Evolutionary conservation across 2,888 invertebrate genomes (phyloP).

Genomic region (Scotopteryx bipunctaria): DNA sequence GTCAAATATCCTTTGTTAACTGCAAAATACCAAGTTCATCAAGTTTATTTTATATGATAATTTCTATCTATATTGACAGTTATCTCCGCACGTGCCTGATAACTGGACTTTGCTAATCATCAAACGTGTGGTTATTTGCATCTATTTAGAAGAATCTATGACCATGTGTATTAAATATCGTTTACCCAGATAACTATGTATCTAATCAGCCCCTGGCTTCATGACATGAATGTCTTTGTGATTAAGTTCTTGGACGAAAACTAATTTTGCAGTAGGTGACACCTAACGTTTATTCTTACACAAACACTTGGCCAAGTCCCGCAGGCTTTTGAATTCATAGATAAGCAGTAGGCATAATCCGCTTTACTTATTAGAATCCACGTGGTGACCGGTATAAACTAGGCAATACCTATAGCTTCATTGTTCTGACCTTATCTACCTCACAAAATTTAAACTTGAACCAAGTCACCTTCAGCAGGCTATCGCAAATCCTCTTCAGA

Average conservation of each 20-base stretch:
- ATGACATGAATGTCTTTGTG: neutral
- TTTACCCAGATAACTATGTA: conserved; percentile 14
- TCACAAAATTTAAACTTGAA: conserved; percentile 4
- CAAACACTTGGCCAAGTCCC: too few relatives aligned
- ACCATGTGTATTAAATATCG: conserved; percentile 5
- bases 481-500: conserved; percentile 12
- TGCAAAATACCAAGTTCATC: too few relatives aligned
- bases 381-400: too few relatives aligned
- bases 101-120: conserved; percentile 16
- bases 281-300: too few relatives aligned
- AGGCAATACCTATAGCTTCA: too few relatives aligned
- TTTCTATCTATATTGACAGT: conserved; percentile 20
- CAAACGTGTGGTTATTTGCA: conserved; percentile 21
- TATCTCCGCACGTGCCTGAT: conserved; percentile 28
- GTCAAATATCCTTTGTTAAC: too few relatives aligned
- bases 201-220: neutral
- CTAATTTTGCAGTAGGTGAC: too few relatives aligned
- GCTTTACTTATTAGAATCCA: too few relatives aligned
- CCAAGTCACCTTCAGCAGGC: conserved; percentile 13
- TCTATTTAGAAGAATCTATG: neutral
- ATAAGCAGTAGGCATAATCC: too few relatives aligned
- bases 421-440: too few relatives aligned
- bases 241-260: neutral
- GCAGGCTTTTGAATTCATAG: too few relatives aligned
- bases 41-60: too few relatives aligned